phyloP scores from a whole-genome alignment of 2,888 invertebrate species.

The Perizoma affinitatum region DNA sequence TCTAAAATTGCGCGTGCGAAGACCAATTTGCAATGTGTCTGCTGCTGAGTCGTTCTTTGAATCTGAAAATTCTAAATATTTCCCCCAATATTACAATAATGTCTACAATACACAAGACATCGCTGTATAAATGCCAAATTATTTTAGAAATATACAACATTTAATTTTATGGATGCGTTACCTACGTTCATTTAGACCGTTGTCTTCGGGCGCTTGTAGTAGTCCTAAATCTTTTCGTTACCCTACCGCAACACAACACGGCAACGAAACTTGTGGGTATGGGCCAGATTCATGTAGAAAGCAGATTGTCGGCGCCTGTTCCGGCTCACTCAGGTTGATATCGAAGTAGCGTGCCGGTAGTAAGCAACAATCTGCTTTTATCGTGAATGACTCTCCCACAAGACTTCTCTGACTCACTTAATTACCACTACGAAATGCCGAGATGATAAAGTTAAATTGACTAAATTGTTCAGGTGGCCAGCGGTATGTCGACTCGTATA shows the following conservation, averaged over 20 bases:
- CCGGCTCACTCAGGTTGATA: not conserved
- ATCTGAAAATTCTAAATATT: conserved; percentile 22
- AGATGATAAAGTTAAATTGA: conserved; percentile 73
- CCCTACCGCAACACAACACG: conserved; percentile 29
- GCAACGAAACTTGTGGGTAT: conserved; percentile 27
- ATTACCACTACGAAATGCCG: conserved; percentile 63
- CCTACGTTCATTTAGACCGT: conserved; percentile 33
- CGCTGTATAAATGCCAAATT: not conserved
- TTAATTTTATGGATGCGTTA: conserved; percentile 31
- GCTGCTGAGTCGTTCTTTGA: conserved; percentile 26
- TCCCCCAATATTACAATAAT: not conserved
- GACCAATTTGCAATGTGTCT: conserved; percentile 27
- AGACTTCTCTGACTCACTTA: conserved; percentile 57
- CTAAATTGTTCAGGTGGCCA: conserved; percentile 67
- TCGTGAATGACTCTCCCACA: conserved; percentile 40
- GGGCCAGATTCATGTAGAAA: conserved; percentile 18
- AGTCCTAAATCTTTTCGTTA: conserved; percentile 35
- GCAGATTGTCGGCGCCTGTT: conserved; percentile 9
- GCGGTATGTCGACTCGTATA: conserved; percentile 48
- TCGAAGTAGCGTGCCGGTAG: not conserved
- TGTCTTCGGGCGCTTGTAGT: conserved; percentile 34
- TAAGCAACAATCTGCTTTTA: conserved; percentile 5
- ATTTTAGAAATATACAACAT: conserved; percentile 31
- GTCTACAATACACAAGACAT: too few relatives aligned
- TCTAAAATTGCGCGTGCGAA: conserved; percentile 22